Evolutionary conservation across 2,888 invertebrate genomes (phyloP).

Genomic region (Cryptophagus acutangulus): DNA sequence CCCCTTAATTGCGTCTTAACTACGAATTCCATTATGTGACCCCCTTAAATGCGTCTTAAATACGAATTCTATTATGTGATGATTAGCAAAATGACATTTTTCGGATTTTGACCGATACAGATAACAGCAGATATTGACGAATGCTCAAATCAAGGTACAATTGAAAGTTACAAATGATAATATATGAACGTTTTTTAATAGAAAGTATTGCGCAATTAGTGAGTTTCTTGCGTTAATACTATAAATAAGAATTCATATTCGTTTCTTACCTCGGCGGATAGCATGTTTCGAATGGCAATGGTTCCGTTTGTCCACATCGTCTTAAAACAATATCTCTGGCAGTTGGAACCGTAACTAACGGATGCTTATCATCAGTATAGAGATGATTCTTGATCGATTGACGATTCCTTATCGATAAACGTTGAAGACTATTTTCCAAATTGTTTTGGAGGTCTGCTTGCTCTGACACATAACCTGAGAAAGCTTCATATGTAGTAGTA

Average conservation of each 20-base stretch:
- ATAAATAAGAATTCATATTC: background rate
- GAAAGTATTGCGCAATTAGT: slow-evolving; percentile 2
- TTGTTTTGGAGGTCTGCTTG: slow-evolving; percentile 20
- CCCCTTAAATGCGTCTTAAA: no score
- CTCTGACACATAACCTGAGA: slow-evolving; percentile 37
- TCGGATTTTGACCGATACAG: no score
- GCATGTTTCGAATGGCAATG: slow-evolving; percentile 59
- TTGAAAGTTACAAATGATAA: background rate
- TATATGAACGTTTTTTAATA: no score
- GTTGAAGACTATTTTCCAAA: slow-evolving; percentile 31
- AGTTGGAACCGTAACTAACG: slow-evolving; percentile 31
- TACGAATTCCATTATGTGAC: no score
- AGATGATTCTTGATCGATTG: slow-evolving; percentile 5
- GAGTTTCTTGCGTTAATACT: background rate
- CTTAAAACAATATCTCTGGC: slow-evolving; percentile 54
- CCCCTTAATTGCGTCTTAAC: no score
- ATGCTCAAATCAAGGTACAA: background rate
- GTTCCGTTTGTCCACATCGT: slow-evolving; percentile 62
- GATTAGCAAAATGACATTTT: no score
- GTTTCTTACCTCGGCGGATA: slow-evolving; percentile 60
- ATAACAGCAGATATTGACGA: no score
- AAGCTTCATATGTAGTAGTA: slow-evolving; percentile 30
- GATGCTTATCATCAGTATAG: slow-evolving; percentile 6
- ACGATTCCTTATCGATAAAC: slow-evolving; percentile 28
- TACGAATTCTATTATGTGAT: no score